Evolutionary conservation across 2,888 invertebrate species (phyloP).

Genomic region (Drosophila tripunctata): DNA sequence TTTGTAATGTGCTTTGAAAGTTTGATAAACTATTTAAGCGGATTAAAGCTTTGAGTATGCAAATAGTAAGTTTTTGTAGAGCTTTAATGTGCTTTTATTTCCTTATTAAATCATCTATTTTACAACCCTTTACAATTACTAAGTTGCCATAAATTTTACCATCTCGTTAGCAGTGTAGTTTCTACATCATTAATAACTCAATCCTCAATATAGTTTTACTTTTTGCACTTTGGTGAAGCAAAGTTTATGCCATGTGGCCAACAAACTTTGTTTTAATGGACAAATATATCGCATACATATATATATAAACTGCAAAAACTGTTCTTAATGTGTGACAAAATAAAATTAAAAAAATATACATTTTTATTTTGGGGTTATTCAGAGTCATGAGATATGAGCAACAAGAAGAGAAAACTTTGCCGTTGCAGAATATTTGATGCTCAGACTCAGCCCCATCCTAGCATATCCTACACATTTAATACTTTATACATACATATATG

Average conservation of each 20-base stretch:
- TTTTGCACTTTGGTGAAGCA: constrained; percentile 44
- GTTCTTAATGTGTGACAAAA: constrained; percentile 41
- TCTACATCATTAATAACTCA: constrained; percentile 8
- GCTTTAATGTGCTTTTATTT: too few species aligned
- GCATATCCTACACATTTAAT: neutral
- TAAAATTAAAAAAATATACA: constrained; percentile 6
- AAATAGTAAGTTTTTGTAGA: too few species aligned
- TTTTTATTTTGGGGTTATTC: constrained; percentile 21
- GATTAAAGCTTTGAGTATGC: too few species aligned
- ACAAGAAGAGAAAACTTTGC: constrained; percentile 32
- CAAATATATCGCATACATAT: constrained; percentile 9
- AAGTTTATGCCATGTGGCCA: constrained; percentile 29
- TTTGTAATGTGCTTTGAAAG: too few species aligned
- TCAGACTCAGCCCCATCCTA: constrained; percentile 1
- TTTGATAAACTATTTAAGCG: too few species aligned
- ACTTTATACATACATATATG: neutral
- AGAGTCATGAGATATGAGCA: constrained; percentile 6
- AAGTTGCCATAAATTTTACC: neutral
- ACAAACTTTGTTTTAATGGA: constrained; percentile 5
- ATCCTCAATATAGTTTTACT: constrained; percentile 47
- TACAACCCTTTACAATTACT: neutral
- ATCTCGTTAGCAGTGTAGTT: neutral
- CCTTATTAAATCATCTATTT: neutral
- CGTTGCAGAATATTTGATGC: constrained; percentile 18
- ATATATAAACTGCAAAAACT: constrained; percentile 23